A percentile compares a stretch with the other conserved stretches of the same genome.
Conservation (phyloP, 2,113 vertebrate genomes). For the Nyctibius bracteatus region DNA sequence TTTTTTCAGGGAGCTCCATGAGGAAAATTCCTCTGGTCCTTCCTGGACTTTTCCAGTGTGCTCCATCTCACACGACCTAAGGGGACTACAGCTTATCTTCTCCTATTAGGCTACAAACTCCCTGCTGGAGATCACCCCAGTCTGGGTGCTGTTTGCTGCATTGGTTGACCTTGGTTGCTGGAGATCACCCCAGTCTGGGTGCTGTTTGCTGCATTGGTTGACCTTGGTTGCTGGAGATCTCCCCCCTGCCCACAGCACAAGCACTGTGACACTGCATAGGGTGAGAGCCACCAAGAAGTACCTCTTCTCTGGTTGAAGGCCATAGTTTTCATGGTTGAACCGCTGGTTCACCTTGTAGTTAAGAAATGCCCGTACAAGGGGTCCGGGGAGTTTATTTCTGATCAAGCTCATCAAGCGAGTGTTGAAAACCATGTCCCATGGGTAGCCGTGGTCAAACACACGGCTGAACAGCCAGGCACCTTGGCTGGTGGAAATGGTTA, state of each 20-base stretch:
- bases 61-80: not conserved
- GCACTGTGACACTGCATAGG: not conserved
- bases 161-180: no score
- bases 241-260: not conserved
- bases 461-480: conserved; percentile 81
- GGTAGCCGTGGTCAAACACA: conserved; percentile 75
- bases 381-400: conserved; percentile 60
- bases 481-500: conserved; percentile 79
- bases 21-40: not conserved
- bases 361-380: conserved; percentile 50
- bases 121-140: rapidly evolving
- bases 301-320: conserved; percentile 80
- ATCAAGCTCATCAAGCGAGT: conserved; percentile 69
- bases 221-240: no score
- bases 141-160: no score
- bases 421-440: conserved; percentile 76
- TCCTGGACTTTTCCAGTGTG: not conserved
- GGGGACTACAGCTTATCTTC: not conserved
- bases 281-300: conserved; percentile 15
- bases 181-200: not conserved
- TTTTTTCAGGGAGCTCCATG: not conserved
- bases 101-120: not conserved
- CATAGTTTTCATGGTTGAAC: conserved; percentile 81
- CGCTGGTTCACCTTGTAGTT: conserved; percentile 68
- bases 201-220: no score